Evolutionary conservation across 1,140 invertebrate genomes (phyloP).

Genomic region (Bradynema listronoti): DNA sequence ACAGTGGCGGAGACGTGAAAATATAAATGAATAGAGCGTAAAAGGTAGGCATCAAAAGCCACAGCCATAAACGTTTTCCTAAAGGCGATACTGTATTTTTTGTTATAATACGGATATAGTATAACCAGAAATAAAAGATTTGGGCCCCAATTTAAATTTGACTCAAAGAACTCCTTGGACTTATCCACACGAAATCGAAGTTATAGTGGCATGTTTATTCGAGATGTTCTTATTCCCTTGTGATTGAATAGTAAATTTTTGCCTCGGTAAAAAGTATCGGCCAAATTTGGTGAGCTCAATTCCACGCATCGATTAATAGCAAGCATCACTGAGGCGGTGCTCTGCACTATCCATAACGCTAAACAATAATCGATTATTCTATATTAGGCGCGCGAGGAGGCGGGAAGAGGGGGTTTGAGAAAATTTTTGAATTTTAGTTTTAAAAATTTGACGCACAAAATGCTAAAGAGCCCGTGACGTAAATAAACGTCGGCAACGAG

Average conservation of each 20-base stretch:
- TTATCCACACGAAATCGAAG: constrained; percentile 9
- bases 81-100: too few relatives aligned
- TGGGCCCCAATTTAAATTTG: neutral
- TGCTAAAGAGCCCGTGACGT: constrained; percentile 15
- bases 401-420: too few relatives aligned
- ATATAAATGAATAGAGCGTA: constrained; percentile 15
- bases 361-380: too few relatives aligned
- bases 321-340: neutral
- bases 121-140: constrained; percentile 2
- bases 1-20: constrained; percentile 10
- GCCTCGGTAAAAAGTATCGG: too few relatives aligned
- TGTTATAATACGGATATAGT: too few relatives aligned
- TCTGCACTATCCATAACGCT: neutral
- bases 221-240: too few relatives aligned
- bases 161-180: constrained; percentile 14
- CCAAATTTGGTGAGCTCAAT: neutral
- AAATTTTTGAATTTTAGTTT: too few relatives aligned
- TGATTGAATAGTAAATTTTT: too few relatives aligned
- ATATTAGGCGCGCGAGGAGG: too few relatives aligned
- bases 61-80: constrained; percentile 17
- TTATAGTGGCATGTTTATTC: too few relatives aligned
- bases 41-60: constrained; percentile 5
- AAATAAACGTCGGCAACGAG: constrained; percentile 16
- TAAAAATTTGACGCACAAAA: too few relatives aligned
- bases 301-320: constrained; percentile 3